Conservation (phyloP, 2,113 vertebrate species). For the Peromyscus leucopus region DNA sequence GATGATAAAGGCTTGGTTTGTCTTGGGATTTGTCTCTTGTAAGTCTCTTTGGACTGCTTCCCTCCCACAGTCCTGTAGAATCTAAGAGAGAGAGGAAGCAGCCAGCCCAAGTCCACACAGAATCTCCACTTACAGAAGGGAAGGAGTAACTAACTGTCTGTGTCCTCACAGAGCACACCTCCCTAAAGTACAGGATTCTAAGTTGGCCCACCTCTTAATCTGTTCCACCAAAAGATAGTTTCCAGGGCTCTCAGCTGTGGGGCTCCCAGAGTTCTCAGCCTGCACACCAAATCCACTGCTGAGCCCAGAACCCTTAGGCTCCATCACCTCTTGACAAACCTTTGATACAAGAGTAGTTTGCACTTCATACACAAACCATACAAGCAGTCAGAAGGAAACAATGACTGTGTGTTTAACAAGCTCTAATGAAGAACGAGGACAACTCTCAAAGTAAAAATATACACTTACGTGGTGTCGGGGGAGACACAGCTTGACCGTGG, state of each 20-base stretch:
- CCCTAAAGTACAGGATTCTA: background rate
- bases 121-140: background rate
- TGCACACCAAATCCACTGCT: background rate
- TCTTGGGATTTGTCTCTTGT: background rate
- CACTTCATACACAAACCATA: background rate
- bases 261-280: background rate
- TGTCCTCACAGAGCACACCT: background rate
- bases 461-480: background rate
- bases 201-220: background rate
- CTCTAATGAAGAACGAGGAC: background rate
- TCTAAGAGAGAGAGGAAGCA: background rate
- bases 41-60: background rate
- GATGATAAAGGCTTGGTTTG: background rate
- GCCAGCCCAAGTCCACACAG: background rate
- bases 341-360: background rate
- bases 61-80: background rate
- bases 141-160: background rate
- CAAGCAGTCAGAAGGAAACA: background rate
- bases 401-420: background rate
- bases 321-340: background rate
- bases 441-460: conserved; percentile 18
- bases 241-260: background rate
- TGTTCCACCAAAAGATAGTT: background rate
- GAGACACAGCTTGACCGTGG: background rate
- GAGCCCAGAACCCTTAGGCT: background rate